Evolutionary conservation across 2,888 invertebrate genomes (phyloP).

Genomic region (Colostygia pectinataria): DNA sequence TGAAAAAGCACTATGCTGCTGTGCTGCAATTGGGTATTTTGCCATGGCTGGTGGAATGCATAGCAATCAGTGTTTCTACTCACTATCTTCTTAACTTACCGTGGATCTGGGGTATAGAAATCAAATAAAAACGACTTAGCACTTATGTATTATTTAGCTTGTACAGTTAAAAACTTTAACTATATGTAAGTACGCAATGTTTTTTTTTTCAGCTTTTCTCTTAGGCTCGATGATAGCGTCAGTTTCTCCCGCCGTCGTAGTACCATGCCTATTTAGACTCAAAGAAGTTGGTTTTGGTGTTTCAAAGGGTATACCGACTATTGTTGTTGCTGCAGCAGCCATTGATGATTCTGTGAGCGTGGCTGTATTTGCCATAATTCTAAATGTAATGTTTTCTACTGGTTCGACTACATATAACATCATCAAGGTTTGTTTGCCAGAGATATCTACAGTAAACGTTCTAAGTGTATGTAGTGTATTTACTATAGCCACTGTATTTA

Average conservation of each 20-base stretch:
- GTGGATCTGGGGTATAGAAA: conserved; percentile 86
- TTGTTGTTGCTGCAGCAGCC: conserved; percentile 93
- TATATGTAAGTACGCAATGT: too few relatives aligned
- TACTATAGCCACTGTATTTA: background rate
- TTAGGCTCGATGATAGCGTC: conserved; percentile 92
- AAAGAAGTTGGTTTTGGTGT: conserved; percentile 89
- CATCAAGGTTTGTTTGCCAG: conserved; percentile 74
- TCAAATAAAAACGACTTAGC: background rate
- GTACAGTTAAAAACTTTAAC: background rate
- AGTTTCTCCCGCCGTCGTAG: conserved; percentile 95
- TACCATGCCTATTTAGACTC: conserved; percentile 91
- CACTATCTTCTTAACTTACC: conserved; percentile 88
- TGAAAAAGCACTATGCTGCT: conserved; percentile 87
- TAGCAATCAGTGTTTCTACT: conserved; percentile 83
- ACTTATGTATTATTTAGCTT: background rate
- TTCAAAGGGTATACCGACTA: conserved; percentile 93
- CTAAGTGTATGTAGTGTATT: background rate
- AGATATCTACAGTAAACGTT: conserved; percentile 8
- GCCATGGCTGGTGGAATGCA: conserved; percentile 90
- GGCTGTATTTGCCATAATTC: conserved; percentile 91
- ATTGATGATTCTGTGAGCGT: conserved; percentile 96
- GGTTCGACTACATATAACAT: conserved; percentile 85
- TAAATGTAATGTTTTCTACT: conserved; percentile 90
- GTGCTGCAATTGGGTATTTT: conserved; percentile 89
- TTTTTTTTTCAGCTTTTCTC: conserved; percentile 81